Percentiles rank a stretch among this genome's conserved stretches.
Evolutionary conservation across 2,888 invertebrate genomes (phyloP).

Genomic region (Tanypteryx hageni): DNA sequence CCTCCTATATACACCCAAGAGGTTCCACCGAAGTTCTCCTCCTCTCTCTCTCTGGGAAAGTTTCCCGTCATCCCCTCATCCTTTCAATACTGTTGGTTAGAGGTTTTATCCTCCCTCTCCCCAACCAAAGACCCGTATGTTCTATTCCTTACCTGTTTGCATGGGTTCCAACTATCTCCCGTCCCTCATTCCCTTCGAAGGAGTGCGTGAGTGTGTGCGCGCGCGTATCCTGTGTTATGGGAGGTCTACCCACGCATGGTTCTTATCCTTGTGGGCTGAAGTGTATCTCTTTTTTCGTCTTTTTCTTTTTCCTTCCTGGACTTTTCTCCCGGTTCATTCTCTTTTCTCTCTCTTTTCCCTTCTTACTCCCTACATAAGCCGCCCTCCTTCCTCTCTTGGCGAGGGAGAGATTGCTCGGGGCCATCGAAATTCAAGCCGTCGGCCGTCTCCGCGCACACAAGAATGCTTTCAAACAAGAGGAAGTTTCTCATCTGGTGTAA

Average conservation of each 20-base stretch:
- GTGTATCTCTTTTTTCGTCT: not conserved
- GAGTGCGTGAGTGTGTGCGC: too few relatives aligned
- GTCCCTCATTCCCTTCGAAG: too few relatives aligned
- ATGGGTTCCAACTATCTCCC: too few relatives aligned
- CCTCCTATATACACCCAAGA: not conserved
- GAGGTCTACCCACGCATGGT: too few relatives aligned
- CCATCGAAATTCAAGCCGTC: not conserved
- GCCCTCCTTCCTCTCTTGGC: not conserved
- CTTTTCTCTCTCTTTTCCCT: not conserved
- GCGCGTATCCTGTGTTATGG: too few relatives aligned
- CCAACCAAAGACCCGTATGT: not conserved
- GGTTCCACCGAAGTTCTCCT: not conserved
- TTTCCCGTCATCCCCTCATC: not conserved
- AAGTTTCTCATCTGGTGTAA: not conserved
- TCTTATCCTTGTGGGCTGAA: too few relatives aligned
- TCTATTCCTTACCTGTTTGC: not conserved
- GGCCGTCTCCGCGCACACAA: not conserved
- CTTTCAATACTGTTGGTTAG: not conserved
- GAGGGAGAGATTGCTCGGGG: not conserved
- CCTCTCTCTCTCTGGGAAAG: too few relatives aligned
- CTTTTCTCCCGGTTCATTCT: not conserved
- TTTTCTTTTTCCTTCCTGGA: not conserved
- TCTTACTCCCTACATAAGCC: not conserved
- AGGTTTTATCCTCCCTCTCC: not conserved
- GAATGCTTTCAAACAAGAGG: constrained; percentile 23